Base-by-base conservation (phyloP, 2,888 invertebrate species). In the Dermolepida albohirtum region DNA sequence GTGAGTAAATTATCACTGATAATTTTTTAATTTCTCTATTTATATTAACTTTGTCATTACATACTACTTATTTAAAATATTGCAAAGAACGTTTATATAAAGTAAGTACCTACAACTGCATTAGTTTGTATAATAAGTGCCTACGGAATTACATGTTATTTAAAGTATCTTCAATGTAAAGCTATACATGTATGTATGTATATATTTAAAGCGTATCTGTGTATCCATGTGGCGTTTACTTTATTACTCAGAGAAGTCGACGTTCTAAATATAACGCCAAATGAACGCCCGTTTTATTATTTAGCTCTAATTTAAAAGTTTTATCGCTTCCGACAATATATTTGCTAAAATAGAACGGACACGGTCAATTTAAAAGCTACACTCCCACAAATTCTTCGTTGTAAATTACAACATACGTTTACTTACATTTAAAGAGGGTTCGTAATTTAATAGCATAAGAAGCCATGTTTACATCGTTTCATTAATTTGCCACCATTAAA, bases 251-350 rank as follows among this genome's bases (percentile, higher is more conserved):
- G 59, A 59, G 44, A 47, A 44, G 44, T 44, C 16, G 29, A 47
- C 10, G 47, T 44, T 59, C 59, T 59, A 59, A 59, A 59, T 59
- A 59, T 59, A 59, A 12, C 44, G 27, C 14, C 59, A 59, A 59
- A 59, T 59, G 44, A 44, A 44, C 34, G 59, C 44, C 14, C 44
- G 34, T 44, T 54, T 59, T 59, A 47, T 59, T 59, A 59, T 59
- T 47, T 59, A 59, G 47, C 54, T 44, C 34, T 12, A 34, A 59
- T 29, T 44, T 57, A 47, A 47, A 59, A 59, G 59, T 47, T 44
- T 47, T 59, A 59, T 47, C 29, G 29, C 47, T 59, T 59, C 59
- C 59, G 59, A 59, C 59, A 59, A 59, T 59, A 47, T 59, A 59
- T 59, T 59, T 59, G 59, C 47, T 59, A 59, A 59, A 44, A 59